These are phyloP conservation scores for Pyrgilauda ruficollis DNA, from an alignment of 2,113 vertebrate species.

Conservation along the genomic window DNA sequence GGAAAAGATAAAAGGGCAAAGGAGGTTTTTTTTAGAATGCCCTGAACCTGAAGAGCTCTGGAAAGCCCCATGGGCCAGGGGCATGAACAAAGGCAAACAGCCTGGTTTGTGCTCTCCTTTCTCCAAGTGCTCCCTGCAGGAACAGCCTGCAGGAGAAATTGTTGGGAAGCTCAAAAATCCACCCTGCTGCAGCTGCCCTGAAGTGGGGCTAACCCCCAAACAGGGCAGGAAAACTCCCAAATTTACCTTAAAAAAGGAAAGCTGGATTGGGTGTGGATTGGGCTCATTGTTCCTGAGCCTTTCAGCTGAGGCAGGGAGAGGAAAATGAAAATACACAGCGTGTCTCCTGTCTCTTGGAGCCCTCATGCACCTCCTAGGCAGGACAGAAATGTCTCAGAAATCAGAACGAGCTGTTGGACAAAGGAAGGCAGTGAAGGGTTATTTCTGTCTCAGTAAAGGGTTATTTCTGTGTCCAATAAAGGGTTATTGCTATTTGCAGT, in stretches of 20 bases:
- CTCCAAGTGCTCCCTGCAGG: not conserved
- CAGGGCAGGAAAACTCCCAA: not conserved
- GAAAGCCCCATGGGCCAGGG: not conserved
- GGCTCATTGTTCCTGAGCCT: not conserved
- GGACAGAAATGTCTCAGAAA: not conserved
- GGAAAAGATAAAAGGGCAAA: not conserved
- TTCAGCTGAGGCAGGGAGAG: not conserved
- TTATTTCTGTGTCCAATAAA: not conserved
- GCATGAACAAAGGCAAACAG: not conserved
- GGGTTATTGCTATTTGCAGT: no score
- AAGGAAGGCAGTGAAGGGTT: not conserved
- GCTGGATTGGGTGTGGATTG: not conserved
- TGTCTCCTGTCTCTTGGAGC: not conserved
- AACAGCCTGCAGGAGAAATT: not conserved
- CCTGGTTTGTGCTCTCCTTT: not conserved
- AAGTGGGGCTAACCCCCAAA: not conserved
- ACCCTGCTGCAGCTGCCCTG: not conserved
- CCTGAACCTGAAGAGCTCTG: not conserved
- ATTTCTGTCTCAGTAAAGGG: not conserved
- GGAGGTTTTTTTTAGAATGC: not conserved
- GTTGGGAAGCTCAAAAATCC: not conserved
- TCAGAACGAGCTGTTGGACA: fast-evolving
- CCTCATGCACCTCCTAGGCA: not conserved
- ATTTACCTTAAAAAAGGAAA: not conserved
- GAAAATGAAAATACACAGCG: not conserved